Evolutionary conservation across 2,888 invertebrate genomes (phyloP), one percentile per base, ranked within the genome.

Genomic region (Caenorhabditis doughertyi): DNA sequence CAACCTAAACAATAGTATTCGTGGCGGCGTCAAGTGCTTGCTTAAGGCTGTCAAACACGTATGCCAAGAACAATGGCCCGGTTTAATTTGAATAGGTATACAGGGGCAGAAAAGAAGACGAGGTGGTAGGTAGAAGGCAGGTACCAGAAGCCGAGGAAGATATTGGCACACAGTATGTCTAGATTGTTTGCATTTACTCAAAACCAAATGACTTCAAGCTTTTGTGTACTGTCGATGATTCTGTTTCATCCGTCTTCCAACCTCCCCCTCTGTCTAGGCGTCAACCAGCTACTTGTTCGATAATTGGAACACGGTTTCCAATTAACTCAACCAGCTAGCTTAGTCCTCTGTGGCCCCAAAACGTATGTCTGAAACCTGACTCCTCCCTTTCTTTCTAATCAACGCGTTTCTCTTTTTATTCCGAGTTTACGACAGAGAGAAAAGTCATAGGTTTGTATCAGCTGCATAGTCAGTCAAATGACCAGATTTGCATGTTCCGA

Each of bases 21-120:
- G 49, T 68, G 77, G 77, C 77, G 77, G 77, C 77, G 81, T 81
- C 81, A 81, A 81, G 81, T 81, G 81, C 81, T 81, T 81, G 81
- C 74, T 81, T 81, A 81, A 77, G 77, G 77, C 68, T 77, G 77
- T 70, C 77, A 77, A 77, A 77, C 77, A 77, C 77, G 77, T 68
- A 77, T 77, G 77, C 77, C 77, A 77, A 77, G 77, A 77, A 77
- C 77, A 77, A 77, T 77, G 68, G 58, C 56, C 53, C 47, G 60
- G 68, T 77, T 77, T 68, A 77, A 77, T 77, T 77, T 77, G 77
- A 77, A 77, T 77, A 77, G 68, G 68, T 77, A 67, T 44, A 53
- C 67, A 32, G 51, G 23, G 58, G 21, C n/a, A 42, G 60, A 35
- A 23, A 42, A 39, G 67, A 42, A 47, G 23, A 68, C 18, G 21